Evolutionary conservation across 1,140 invertebrate species (phyloP).

Genomic region (Cecropterus lyciades): DNA sequence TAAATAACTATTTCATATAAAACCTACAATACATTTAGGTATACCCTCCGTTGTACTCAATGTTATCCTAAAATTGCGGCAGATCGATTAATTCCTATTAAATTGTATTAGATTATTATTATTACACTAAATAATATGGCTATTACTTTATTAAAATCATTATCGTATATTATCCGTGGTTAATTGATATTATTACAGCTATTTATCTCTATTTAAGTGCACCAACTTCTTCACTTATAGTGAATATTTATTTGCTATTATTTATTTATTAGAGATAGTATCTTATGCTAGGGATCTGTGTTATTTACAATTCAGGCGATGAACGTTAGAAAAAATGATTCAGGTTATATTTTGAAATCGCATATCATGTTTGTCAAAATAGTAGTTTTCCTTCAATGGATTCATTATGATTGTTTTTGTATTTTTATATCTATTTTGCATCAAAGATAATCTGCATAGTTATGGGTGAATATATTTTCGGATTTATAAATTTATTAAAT

Average conservation of each 20-base stretch:
- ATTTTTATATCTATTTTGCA: no score
- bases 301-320: slow-evolving; percentile 21
- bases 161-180: slow-evolving; percentile 9
- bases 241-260: slow-evolving; percentile 23
- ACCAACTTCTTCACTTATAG: slow-evolving; percentile 39
- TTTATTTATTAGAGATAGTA: slow-evolving; percentile 13
- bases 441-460: no score
- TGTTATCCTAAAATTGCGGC: slow-evolving; percentile 39
- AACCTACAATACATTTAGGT: slow-evolving; percentile 16
- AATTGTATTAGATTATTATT: slow-evolving; percentile 20
- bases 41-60: slow-evolving; percentile 30
- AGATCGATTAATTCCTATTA: slow-evolving; percentile 39
- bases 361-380: no score
- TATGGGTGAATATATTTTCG: no score
- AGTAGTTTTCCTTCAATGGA: no score
- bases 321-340: not conserved
- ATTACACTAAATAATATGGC: slow-evolving; percentile 44
- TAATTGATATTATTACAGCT: not conserved
- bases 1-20: slow-evolving; percentile 27
- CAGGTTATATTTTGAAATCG: no score
- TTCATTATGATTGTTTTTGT: no score
- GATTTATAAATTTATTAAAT: no score
- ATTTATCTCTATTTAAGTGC: slow-evolving; percentile 30
- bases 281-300: slow-evolving; percentile 10
- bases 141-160: no score